These are phyloP conservation scores for Laterallus jamaicensis DNA, from an alignment of 2,113 vertebrate species.

Conservation along the genomic window DNA sequence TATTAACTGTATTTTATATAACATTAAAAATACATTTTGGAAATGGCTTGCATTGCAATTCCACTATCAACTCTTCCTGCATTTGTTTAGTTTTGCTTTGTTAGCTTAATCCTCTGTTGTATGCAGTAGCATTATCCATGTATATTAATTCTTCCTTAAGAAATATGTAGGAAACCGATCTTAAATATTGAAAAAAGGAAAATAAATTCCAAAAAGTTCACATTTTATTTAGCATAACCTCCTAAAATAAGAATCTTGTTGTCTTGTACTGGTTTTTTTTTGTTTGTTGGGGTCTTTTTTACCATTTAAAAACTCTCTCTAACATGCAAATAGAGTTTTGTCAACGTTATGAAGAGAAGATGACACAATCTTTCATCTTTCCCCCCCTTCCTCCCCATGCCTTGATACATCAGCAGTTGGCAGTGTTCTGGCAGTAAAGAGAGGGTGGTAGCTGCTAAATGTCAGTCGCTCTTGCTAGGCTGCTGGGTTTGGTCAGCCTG, in stretches of 20 bases:
- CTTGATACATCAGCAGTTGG: background rate
- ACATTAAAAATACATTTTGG: background rate
- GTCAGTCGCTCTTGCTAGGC: background rate
- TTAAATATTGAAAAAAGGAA: background rate
- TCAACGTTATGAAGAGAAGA: background rate
- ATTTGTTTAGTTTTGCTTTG: background rate
- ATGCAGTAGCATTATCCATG: background rate
- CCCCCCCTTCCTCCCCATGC: background rate
- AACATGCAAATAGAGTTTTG: background rate
- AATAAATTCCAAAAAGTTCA: background rate
- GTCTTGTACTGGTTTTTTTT: background rate
- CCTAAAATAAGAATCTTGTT: background rate
- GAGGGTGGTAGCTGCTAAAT: background rate
- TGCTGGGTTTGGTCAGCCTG: background rate
- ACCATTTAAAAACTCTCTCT: background rate
- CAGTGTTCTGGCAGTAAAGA: background rate
- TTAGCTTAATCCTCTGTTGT: background rate
- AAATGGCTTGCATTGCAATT: background rate
- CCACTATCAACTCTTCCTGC: background rate
- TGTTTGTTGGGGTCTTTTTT: background rate
- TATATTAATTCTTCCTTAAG: background rate
- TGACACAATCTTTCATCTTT: background rate
- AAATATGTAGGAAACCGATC: background rate
- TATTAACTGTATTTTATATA: background rate
- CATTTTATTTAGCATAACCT: background rate